Percentiles rank a stretch among this genome's conserved stretches.
Conservation (phyloP, 2,113 vertebrate species). For the Xiphophorus maculatus region DNA sequence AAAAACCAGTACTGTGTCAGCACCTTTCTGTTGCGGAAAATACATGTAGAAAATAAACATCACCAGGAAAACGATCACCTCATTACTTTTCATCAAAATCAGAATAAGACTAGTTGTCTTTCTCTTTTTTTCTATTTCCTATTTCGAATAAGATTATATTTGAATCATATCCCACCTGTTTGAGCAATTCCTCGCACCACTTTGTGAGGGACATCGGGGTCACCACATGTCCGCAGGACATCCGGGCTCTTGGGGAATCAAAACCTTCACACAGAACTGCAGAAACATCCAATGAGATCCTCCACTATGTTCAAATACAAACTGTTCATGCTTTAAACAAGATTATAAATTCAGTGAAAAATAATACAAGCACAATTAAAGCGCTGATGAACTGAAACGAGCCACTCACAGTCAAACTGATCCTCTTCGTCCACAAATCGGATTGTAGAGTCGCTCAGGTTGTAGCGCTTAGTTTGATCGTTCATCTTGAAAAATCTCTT, state of each 20-base stretch:
- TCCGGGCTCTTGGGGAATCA: constrained; percentile 18
- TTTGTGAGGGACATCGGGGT: constrained; percentile 51
- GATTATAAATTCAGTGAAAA: not conserved
- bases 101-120: no score
- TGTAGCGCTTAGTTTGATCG: constrained; percentile 20
- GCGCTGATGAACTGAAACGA: not conserved
- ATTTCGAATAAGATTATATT: not conserved
- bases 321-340: not conserved
- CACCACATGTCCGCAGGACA: constrained; percentile 54
- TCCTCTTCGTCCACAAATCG: constrained; percentile 30
- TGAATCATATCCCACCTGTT: not conserved
- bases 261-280: constrained; percentile 10
- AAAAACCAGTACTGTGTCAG: no score
- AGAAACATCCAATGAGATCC: not conserved
- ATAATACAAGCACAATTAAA: not conserved
- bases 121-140: not conserved
- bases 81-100: no score
- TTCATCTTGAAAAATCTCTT: not conserved
- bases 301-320: not conserved
- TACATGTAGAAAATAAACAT: not conserved
- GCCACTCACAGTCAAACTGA: constrained; percentile 34
- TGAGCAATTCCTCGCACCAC: constrained; percentile 25
- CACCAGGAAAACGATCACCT: no score
- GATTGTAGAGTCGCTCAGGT: not conserved
- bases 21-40: not conserved